These are phyloP conservation scores for Ochropleura leucogaster DNA, from an alignment of 2,888 invertebrate species.

Conservation along the genomic window DNA sequence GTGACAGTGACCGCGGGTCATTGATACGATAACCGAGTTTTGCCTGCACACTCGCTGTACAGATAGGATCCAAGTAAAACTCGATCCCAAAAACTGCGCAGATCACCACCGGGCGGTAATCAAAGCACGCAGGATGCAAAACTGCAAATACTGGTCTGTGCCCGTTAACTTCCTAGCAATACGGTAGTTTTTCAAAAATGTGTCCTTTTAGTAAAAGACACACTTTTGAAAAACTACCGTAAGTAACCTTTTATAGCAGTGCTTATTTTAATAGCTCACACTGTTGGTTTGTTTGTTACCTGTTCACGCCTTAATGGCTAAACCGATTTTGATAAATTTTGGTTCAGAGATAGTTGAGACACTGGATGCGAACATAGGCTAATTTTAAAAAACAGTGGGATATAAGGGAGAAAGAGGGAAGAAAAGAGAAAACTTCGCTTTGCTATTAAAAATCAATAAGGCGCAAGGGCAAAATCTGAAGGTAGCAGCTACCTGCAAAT, in stretches of 20 bases:
- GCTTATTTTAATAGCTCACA: slow-evolving; percentile 11
- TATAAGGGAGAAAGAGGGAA: too few species aligned
- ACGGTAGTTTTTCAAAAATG: slow-evolving; percentile 17
- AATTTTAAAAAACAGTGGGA: too few species aligned
- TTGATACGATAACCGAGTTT: slow-evolving; percentile 81
- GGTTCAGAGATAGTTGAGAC: too few species aligned
- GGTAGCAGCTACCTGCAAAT: too few species aligned
- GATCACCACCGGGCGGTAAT: slow-evolving; percentile 16
- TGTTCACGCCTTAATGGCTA: too few species aligned
- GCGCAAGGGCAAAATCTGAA: too few species aligned
- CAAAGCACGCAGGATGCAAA: slow-evolving; percentile 31
- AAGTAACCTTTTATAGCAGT: slow-evolving; percentile 14
- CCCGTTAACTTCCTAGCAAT: slow-evolving; percentile 48
- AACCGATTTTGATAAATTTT: too few species aligned
- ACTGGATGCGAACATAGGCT: too few species aligned
- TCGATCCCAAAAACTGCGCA: slow-evolving; percentile 34
- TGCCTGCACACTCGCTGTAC: slow-evolving; percentile 53
- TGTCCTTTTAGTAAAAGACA: slow-evolving; percentile 30
- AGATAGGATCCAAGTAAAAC: slow-evolving; percentile 25
- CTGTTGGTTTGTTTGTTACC: not conserved
- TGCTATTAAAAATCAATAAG: too few species aligned
- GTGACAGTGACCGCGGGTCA: slow-evolving; percentile 77
- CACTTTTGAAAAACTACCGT: not conserved
- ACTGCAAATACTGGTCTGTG: slow-evolving; percentile 13
- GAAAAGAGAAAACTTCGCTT: too few species aligned